Evolutionary conservation across 2,113 vertebrate species (phyloP), one percentile per base, ranked within the genome.

Genomic region (Melozone crissalis): DNA sequence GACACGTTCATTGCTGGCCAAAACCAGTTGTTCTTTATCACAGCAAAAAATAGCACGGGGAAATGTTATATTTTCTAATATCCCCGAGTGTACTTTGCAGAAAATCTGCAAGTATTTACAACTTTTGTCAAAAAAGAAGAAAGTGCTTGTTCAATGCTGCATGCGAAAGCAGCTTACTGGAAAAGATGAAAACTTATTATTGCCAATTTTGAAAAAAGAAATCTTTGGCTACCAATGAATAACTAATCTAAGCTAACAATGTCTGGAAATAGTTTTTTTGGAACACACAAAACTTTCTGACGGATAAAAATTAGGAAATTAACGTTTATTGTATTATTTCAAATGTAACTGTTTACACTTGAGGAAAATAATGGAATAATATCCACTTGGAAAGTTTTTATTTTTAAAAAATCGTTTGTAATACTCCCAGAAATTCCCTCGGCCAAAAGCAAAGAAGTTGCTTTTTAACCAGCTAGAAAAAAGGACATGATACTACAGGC

Each of bases 261-360:
- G 97, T 97, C 97, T 98, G 98, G 98, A 97, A 97, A 95, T 97
- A 92, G 94, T 96, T 92, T 97, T 96, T 95, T 95, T 98, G 98
- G 98, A 97, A 96, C 88, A 65, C 62, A 66, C 44, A 15, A 72
- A 93, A 94, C 94, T 97, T 89, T 97, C 94, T 96, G 96, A 97
- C 4, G 97, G 97, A 94, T 83, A 97, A 97, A 97, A 98, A 98
- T 97, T 97, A 98, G 97, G 98, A 98, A 97, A 98, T 98, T 97
- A 97, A 98, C 97, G 85, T 97, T 97, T 97, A 98, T 96, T 98
- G 97, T 98, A 97, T 97, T 97, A 97, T 97, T 98, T 97, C 96
- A 98, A 98, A 97, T 98, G 98, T 97, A 98, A 98, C 97, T 98
- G 98, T 98, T 98, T 98, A 98, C 97, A 98, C 97, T 98, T 98